Base-by-base conservation (phyloP, 2,888 invertebrate genomes). In the Leptopilina syphax region DNA sequence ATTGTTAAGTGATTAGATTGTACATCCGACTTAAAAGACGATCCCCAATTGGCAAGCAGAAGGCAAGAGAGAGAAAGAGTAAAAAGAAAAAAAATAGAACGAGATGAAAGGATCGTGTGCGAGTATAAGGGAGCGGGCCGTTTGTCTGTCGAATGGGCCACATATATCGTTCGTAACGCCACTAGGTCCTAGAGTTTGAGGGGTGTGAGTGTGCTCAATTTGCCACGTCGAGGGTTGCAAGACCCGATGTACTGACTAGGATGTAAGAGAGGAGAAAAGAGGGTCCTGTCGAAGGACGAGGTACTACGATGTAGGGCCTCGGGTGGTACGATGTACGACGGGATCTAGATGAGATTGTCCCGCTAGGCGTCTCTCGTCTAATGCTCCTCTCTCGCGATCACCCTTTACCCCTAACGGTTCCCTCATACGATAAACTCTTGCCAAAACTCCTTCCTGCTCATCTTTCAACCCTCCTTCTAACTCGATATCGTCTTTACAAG, bases 311-410 rank as follows among this genome's bases (percentile, higher is more conserved):
- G 90, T 91, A 91, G 88, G 87, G 89, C 89, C 90, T 89, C 88
- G 88, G 88, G 89, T 90, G 86, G 86, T 89, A 90, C 90, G 90
- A 92, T 91, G 88, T 92, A 91, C 91, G 91, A 91, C 87, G 90
- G 91, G 90, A 91, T 91, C 89, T 90, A 91, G 90, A 92, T 92
- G 91, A 92, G 91, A 92, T 91, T 92, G 90, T 91, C 90, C 90
- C 88, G 87, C 88, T 88, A 90, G 87, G 87, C 86, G 84, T 83
- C 84, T 83, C 83, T 82, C 83, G 83, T 81, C 85, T 81, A 79
- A 83, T 82, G 86, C 87, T 87, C 34, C 34, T 34, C 34, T 34
- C 34, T 34, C 86, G 82, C 86, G 83, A 88, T 87, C 86, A 88
- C 88, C 88, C 88, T 88, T 88, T 88, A 89, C 88, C 88, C 88